These are phyloP conservation scores for Oxyura jamaicensis DNA, from an alignment of 2,113 vertebrate species.

Conservation along the genomic window DNA sequence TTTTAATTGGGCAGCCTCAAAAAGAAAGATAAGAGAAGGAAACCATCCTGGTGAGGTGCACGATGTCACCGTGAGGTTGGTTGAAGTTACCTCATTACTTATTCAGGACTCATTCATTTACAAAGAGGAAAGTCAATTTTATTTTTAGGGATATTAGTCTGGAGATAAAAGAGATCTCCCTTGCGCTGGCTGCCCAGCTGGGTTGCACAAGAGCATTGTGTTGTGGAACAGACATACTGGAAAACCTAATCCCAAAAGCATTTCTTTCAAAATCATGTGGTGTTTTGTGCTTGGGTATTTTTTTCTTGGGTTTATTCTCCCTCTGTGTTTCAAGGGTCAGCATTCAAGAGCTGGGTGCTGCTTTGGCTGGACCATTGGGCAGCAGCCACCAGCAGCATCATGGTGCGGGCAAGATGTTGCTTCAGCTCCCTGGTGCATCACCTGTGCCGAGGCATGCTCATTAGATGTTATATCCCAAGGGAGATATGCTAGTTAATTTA, in stretches of 20 bases:
- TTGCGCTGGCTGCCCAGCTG: background rate
- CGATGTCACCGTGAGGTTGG: background rate
- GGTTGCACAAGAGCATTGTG: rapidly evolving
- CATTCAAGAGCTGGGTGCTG: background rate
- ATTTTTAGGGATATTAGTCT: background rate
- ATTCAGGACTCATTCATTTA: background rate
- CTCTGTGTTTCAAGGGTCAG: background rate
- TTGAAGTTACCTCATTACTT: background rate
- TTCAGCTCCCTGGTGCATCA: rapidly evolving
- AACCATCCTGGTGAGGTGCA: background rate
- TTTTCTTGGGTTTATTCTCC: background rate
- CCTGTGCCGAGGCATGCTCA: background rate
- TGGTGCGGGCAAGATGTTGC: background rate
- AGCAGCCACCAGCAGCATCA: background rate
- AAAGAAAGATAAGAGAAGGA: background rate
- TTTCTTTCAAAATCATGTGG: background rate
- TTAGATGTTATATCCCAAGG: background rate
- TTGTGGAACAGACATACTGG: background rate
- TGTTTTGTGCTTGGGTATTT: background rate
- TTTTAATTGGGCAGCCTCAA: background rate
- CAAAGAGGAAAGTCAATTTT: background rate
- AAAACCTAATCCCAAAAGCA: background rate
- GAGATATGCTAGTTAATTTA: background rate
- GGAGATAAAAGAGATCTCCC: background rate
- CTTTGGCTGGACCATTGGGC: rapidly evolving